Evolutionary conservation across 2,888 invertebrate species (phyloP).

Genomic region (Platynereis dumerilii): DNA sequence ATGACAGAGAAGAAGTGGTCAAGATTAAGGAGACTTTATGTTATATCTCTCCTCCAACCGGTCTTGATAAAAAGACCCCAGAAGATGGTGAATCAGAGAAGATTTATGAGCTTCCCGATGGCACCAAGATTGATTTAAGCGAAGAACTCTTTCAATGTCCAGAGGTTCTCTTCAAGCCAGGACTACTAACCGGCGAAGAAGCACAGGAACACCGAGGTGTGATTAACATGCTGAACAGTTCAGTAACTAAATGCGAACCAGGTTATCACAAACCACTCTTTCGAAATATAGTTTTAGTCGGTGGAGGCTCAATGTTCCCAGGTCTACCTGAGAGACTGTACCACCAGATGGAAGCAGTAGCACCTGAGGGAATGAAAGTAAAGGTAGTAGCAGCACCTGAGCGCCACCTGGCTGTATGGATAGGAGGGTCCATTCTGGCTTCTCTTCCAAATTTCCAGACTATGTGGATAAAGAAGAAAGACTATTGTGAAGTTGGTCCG

Average conservation of each 20-base stretch:
- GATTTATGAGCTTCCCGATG: too few species aligned
- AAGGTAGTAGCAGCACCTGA: conserved; percentile 5
- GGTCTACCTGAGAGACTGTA: background rate
- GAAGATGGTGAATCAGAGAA: too few species aligned
- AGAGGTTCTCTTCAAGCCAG: too few species aligned
- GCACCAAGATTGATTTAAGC: too few species aligned
- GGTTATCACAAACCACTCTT: background rate
- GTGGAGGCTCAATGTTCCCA: conserved; percentile 5
- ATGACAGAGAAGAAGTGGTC: too few species aligned
- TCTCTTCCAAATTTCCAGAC: conserved; percentile 5
- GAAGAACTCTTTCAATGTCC: too few species aligned
- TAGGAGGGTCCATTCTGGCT: conserved; percentile 5
- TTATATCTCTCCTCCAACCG: too few species aligned
- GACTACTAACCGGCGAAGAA: too few species aligned
- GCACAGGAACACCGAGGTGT: too few species aligned
- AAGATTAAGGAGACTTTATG: too few species aligned
- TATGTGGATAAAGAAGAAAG: conserved; percentile 5
- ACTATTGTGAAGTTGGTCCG: background rate
- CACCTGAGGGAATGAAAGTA: background rate
- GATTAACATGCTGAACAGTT: background rate
- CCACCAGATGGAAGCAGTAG: background rate
- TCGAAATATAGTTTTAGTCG: background rate
- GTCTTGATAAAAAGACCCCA: too few species aligned
- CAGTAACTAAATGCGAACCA: background rate
- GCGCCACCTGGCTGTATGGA: conserved; percentile 1